Base-by-base conservation (phyloP, 2,113 vertebrate species). In the Pimephales promelas region DNA sequence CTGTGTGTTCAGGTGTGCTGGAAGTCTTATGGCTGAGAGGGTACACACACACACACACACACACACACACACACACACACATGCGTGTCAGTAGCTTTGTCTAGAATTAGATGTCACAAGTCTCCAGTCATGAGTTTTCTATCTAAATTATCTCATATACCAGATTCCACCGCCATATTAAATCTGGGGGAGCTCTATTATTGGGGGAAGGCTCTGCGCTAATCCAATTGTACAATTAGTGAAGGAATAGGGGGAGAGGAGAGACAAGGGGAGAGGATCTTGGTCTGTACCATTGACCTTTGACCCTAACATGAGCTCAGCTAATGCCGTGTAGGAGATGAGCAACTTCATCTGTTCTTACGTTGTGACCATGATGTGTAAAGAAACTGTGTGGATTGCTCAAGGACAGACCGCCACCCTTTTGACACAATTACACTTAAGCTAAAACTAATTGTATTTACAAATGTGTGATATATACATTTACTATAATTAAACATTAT, bases 141-240 rank as follows among this genome's bases (percentile, higher is more conserved):
- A 93, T 93, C 90, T 92, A 90, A 92, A 94, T 93, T 90, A 92
- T 92, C 86, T 92, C 87, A 88, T 90, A 89, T 90, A 92, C 92
- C 89, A 92, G 91, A 94, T 94, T 94, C 91, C 91, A 87, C 86
- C 83, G 56, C 84, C 90, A 92, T 93, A 91, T 94, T 93, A 92
- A 93, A 93, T 94, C 92, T 93, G 89, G 87, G 89, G 84, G 90
- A 90, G 87, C 85, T 84, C 86, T 88, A 88, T 79, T 88, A 89
- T 90, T 90, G 90, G 88, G 86, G 59, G 73, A 61, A 73, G 85
- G 84, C 87, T 24, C 88, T 86, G 68, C 84, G 86, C 70, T 94
- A 94, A 95, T 94, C 91, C 87, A 91, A 93, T 92, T 93, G 92
- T 90, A 84, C 79, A 18, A 79, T 84, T 87, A 89, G 85, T 90